These are phyloP conservation scores for Sphyrna mokarran DNA, from an alignment of 2,113 vertebrate genomes.

Conservation along the genomic window DNA sequence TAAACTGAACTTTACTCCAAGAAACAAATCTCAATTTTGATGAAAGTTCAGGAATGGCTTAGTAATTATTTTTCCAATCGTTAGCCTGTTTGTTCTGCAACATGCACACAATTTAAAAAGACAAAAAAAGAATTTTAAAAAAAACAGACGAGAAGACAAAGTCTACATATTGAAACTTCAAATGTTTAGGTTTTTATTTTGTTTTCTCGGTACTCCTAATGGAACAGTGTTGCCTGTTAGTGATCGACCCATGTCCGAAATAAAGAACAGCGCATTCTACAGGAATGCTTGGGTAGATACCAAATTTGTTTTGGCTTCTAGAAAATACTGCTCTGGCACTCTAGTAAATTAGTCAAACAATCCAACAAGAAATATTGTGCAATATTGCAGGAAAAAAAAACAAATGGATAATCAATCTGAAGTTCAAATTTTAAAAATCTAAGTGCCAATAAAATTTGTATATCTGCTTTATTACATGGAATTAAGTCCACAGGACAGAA, in stretches of 20 bases:
- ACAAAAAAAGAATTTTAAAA: neutral
- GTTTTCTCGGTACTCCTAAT: neutral
- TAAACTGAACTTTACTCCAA: neutral
- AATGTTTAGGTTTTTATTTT: neutral
- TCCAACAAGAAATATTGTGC: neutral
- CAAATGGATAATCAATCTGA: neutral
- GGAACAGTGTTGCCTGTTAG: neutral
- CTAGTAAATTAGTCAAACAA: slow-evolving; percentile 19
- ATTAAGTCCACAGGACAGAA: neutral
- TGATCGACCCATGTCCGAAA: neutral
- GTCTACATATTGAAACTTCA: neutral
- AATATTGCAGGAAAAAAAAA: neutral
- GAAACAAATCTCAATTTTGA: neutral
- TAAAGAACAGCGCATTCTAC: neutral
- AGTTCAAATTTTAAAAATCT: neutral
- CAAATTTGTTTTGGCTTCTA: slow-evolving; percentile 26
- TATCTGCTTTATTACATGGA: neutral
- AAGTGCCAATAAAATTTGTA: neutral
- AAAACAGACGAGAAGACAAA: neutral
- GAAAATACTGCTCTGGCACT: slow-evolving; percentile 24
- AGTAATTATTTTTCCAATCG: neutral
- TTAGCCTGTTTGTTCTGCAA: too few species aligned
- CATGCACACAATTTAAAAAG: neutral
- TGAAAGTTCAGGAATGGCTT: neutral
- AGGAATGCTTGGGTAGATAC: slow-evolving; percentile 22